Evolutionary conservation across 1,140 invertebrate genomes (phyloP), one percentile per base, ranked within the genome.

Genomic region (Trichonephila clavata): DNA sequence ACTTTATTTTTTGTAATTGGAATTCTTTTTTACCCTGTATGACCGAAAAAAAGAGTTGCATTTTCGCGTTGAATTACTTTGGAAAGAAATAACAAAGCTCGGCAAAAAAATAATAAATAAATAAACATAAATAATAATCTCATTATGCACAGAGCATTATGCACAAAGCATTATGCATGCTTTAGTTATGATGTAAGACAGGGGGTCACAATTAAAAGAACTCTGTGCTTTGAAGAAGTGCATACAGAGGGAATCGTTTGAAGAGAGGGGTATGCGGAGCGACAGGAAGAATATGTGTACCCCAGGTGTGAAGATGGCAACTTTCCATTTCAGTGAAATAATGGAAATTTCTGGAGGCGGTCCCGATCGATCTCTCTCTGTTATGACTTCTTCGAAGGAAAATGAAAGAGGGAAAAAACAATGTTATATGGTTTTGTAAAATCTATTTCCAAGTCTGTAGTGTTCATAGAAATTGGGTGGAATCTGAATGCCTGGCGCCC

Each of bases 281-380:
- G 16, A 60, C 24, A 63, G 32, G 61, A 86, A 27, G 84, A 18
- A 16, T 27, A 13, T 0, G 10, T 7, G 87, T 21, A 71, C 39
- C 87, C 63, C 87, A 89, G 87, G 87, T 89, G 63, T 88, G 32
- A 88, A n/a, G 50, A 63, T 20, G 87, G 18, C 63, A 57, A 71
- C 65, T 87, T 87, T 87, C 59, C 86, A 87, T 87, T 87, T 87
- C 59, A 14, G 61, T 16, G 27, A 87, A 87, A 63, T 87, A 87
- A 87, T 87, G 86, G 86, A 63, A 87, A 87, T 87, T 87, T 63
- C 86, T 87, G 16, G n/a, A 63, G 86, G 86, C 86, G 5, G 71
- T 20, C 50, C 1, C 10, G 32, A 83, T 83, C 80, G 80, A 83
- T 83, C 43, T 57, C 80, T 77, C 21, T 83, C 43, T 57, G 39